phyloP scores from a whole-genome alignment of 2,113 vertebrate species.

The Corythornis cristatus region DNA sequence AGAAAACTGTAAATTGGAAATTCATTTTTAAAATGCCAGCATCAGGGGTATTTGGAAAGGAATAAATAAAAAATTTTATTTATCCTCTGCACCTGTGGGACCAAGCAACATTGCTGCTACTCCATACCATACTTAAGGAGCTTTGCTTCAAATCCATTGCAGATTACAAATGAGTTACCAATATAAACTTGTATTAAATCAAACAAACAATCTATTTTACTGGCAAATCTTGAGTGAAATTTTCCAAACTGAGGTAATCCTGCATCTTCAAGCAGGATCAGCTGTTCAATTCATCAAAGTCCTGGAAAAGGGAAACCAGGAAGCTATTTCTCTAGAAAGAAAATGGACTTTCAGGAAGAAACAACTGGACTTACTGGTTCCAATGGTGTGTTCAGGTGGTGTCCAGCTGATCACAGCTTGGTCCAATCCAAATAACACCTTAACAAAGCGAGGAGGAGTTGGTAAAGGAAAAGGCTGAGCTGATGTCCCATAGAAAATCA shows the following conservation, averaged over 20 bases:
- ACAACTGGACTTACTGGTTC: slow-evolving; percentile 71
- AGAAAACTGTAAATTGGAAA: not conserved
- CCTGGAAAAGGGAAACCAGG: not conserved
- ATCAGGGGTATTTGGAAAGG: not conserved
- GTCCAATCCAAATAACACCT: slow-evolving; percentile 61
- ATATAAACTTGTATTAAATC: not conserved
- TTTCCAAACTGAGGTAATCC: not conserved
- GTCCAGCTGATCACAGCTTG: slow-evolving; percentile 71
- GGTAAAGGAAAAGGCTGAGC: slow-evolving; percentile 76
- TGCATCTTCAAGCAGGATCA: not conserved
- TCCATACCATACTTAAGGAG: not conserved
- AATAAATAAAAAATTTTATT: not conserved
- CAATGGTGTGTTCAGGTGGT: slow-evolving; percentile 63
- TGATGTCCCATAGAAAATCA: slow-evolving; percentile 64
- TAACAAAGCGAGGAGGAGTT: slow-evolving; percentile 52
- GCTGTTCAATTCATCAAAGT: not conserved
- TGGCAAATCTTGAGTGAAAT: not conserved
- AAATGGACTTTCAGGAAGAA: not conserved
- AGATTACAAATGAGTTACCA: not conserved
- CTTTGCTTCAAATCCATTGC: not conserved
- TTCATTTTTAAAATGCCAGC: not conserved
- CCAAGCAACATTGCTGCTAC: not conserved
- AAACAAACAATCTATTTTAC: not conserved
- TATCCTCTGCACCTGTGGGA: not conserved
- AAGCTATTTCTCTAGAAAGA: not conserved